These are phyloP conservation scores for Cottoperca gobio DNA, from an alignment of 2,797 vertebrate species.

Conservation along the genomic window DNA sequence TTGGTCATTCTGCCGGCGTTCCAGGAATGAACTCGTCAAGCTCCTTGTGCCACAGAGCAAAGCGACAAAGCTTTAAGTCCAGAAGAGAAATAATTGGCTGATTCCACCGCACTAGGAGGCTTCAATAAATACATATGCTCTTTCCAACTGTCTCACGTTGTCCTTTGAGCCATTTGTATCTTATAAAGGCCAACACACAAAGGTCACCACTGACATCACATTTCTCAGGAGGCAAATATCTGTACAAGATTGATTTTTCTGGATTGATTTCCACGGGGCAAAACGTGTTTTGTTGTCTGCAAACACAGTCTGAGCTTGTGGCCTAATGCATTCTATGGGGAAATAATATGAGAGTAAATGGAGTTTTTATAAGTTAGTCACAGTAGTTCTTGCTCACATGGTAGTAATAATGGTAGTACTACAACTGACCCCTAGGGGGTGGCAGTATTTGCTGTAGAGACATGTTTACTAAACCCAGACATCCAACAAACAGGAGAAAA, in stretches of 20 bases:
- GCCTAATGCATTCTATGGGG: conserved; percentile 41
- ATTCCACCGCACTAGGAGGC: conserved; percentile 45
- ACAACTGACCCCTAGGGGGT: conserved; percentile 50
- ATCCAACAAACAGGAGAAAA: conserved; percentile 49
- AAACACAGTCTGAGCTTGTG: conserved; percentile 17
- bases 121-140: conserved; percentile 75
- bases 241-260: conserved; percentile 55
- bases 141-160: conserved; percentile 65
- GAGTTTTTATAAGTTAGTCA: neutral
- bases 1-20: conserved; percentile 64
- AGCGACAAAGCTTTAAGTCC: conserved; percentile 53
- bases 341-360: neutral
- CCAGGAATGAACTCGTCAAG: conserved; percentile 21
- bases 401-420: conserved; percentile 6
- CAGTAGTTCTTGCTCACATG: conserved; percentile 7
- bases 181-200: conserved; percentile 64
- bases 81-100: conserved; percentile 68
- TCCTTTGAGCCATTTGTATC: conserved; percentile 70
- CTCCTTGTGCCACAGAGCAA: conserved; percentile 40
- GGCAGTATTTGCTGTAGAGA: conserved; percentile 24
- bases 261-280: conserved; percentile 59
- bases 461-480: conserved; percentile 45
- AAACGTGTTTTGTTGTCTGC: conserved; percentile 21
- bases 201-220: conserved; percentile 75
- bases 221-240: conserved; percentile 70